phyloP scores from a whole-genome alignment of 1,140 invertebrate genomes.

The Centruroides sculpturatus region DNA sequence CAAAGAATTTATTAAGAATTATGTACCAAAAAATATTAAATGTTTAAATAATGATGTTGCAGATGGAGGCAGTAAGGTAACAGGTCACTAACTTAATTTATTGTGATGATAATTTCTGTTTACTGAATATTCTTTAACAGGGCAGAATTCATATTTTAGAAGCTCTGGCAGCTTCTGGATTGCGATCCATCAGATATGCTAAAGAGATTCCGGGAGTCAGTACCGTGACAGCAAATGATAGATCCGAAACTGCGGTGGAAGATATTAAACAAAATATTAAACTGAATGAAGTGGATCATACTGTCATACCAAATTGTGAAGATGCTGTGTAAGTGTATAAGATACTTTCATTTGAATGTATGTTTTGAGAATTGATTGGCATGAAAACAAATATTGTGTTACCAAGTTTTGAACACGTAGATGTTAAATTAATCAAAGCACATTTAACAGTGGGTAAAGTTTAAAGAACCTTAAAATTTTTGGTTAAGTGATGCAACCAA shows the following conservation, averaged over 20 bases:
- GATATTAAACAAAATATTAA: slow-evolving; percentile 68
- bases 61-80: too few species aligned
- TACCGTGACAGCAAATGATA: slow-evolving; percentile 79
- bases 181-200: slow-evolving; percentile 90
- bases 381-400: too few species aligned
- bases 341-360: too few species aligned
- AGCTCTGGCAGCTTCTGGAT: slow-evolving; percentile 85
- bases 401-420: too few species aligned
- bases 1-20: slow-evolving; percentile 14
- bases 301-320: slow-evolving; percentile 53
- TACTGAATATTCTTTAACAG: slow-evolving; percentile 22
- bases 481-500: too few species aligned
- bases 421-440: too few species aligned
- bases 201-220: slow-evolving; percentile 73
- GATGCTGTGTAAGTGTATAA: slow-evolving; percentile 57
- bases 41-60: too few species aligned
- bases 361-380: too few species aligned
- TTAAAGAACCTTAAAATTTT: too few species aligned
- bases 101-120: neutral
- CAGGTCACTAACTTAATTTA: neutral
- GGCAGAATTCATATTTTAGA: slow-evolving; percentile 64
- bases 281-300: slow-evolving; percentile 56
- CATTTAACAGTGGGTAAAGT: too few species aligned
- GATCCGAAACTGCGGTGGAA: slow-evolving; percentile 70
- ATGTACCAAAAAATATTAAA: neutral